Evolutionary conservation across 2,888 invertebrate genomes (phyloP).

Genomic region (Cerastis rubricosa): DNA sequence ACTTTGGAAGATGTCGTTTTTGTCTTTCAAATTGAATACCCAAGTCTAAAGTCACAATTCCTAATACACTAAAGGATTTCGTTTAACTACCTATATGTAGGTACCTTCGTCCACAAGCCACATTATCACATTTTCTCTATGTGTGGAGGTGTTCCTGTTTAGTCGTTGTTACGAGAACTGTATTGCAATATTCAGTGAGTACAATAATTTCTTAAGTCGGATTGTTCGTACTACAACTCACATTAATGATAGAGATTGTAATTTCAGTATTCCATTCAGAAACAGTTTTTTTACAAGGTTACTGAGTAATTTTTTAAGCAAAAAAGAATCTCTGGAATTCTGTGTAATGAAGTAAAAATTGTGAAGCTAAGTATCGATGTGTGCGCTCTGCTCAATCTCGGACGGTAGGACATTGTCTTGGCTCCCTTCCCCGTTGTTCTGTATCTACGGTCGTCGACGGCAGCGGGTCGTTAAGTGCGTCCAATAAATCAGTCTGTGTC

Average conservation of each 20-base stretch:
- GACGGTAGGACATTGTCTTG: not conserved
- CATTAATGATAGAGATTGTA: not conserved
- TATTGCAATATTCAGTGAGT: too few species aligned
- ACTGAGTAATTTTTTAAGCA: too few species aligned
- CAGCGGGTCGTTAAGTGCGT: constrained; percentile 54
- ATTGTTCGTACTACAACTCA: not conserved
- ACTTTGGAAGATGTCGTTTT: not conserved
- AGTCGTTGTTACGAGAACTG: not conserved
- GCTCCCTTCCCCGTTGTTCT: not conserved
- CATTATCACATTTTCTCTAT: not conserved
- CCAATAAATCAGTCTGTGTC: constrained; percentile 59
- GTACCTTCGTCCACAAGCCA: not conserved
- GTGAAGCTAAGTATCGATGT: not conserved
- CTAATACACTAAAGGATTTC: not conserved
- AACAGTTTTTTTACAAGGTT: too few species aligned
- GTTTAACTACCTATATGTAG: not conserved
- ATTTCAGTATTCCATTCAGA: not conserved
- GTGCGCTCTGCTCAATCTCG: not conserved
- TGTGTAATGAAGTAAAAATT: not conserved
- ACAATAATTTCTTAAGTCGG: not conserved
- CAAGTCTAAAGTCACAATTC: not conserved
- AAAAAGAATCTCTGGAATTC: not conserved
- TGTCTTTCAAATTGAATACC: not conserved
- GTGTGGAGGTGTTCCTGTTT: not conserved
- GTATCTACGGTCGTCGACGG: not conserved